Percentiles rank a stretch among this genome's conserved stretches.
These are phyloP conservation scores for Melanogrammus aeglefinus DNA, from an alignment of 2,797 vertebrate species.

Conservation along the genomic window DNA sequence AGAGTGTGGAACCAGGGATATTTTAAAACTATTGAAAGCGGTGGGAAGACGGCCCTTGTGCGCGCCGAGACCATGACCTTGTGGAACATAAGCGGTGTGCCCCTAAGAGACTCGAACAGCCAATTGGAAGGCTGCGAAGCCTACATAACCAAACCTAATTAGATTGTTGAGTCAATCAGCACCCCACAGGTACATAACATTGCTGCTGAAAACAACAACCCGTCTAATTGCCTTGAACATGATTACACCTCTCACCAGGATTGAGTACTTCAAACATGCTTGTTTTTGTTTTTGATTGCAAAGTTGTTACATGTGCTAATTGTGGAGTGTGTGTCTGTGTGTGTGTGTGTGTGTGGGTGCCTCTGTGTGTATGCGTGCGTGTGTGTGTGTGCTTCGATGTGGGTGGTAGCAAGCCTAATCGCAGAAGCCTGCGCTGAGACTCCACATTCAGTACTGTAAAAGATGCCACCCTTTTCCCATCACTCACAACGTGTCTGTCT, in stretches of 20 bases:
- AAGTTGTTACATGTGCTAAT: slow-evolving; percentile 63
- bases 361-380: neutral
- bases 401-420: neutral
- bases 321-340: slow-evolving; percentile 28
- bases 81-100: neutral
- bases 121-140: slow-evolving; percentile 47
- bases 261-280: slow-evolving; percentile 59
- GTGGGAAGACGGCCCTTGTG: too few relatives aligned
- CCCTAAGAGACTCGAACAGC: slow-evolving; percentile 22
- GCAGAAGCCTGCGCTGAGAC: slow-evolving; percentile 41
- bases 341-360: slow-evolving; percentile 1
- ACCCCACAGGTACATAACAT: slow-evolving; percentile 71
- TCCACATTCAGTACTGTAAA: slow-evolving; percentile 39
- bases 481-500: slow-evolving; percentile 3
- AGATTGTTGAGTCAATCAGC: slow-evolving; percentile 75
- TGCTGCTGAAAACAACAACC: slow-evolving; percentile 69
- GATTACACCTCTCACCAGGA: slow-evolving; percentile 73
- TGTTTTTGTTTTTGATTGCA: slow-evolving; percentile 70
- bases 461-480: slow-evolving; percentile 26
- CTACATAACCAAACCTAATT: slow-evolving; percentile 68
- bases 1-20: too few relatives aligned
- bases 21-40: too few relatives aligned
- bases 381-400: neutral
- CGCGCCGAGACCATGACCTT: neutral
- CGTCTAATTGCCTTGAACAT: slow-evolving; percentile 72